Conservation (phyloP, 2,113 vertebrate species). For the Corythornis vintsioides region DNA sequence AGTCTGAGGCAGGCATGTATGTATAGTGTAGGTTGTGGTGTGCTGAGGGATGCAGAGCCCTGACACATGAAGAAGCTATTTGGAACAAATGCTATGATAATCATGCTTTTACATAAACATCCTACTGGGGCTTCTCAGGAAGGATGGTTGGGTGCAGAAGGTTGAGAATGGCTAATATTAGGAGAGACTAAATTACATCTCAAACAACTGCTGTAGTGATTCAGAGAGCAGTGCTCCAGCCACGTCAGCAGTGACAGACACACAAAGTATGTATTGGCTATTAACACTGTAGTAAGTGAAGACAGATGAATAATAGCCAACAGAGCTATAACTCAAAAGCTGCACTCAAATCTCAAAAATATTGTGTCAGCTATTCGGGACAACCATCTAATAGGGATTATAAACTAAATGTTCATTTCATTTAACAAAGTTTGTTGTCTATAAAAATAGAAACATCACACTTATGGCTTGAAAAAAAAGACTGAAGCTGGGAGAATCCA, state of each 20-base stretch:
- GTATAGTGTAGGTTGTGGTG: not conserved
- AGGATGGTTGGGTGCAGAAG: not conserved
- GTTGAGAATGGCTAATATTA: not conserved
- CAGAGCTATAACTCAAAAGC: not conserved
- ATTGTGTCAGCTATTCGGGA: not conserved
- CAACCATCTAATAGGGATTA: not conserved
- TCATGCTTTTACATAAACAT: not conserved
- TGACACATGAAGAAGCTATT: constrained; percentile 1
- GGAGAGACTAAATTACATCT: not conserved
- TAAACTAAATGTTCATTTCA: not conserved
- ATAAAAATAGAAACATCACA: not conserved
- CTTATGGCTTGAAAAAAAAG: not conserved
- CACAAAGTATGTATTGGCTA: not conserved
- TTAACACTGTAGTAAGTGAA: not conserved
- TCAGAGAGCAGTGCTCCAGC: not conserved
- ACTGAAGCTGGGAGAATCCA: not conserved
- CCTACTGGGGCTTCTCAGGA: not conserved
- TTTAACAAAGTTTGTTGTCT: not conserved
- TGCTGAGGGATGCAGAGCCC: not conserved
- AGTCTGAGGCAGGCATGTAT: not conserved
- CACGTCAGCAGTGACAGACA: fast-evolving
- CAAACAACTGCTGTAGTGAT: not conserved
- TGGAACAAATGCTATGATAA: constrained; percentile 18
- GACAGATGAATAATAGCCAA: not conserved
- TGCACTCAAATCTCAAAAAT: not conserved